Evolutionary conservation across 2,888 invertebrate species (phyloP).

Genomic region (Eristalis arbustorum): DNA sequence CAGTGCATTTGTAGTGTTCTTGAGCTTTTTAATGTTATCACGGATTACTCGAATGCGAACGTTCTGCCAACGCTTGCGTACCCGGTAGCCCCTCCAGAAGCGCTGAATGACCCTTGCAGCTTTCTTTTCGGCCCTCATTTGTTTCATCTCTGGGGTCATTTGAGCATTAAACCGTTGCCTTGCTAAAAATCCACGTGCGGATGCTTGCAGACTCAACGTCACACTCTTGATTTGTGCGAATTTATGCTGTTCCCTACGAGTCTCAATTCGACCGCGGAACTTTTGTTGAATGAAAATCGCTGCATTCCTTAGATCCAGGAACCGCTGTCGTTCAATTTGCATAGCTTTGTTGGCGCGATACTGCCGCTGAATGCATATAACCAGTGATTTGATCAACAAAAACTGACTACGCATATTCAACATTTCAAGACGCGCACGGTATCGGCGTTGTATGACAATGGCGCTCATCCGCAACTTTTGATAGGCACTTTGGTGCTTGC

Average conservation of each 20-base stretch:
- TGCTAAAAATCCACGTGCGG: slow-evolving; percentile 81
- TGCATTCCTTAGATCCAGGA: slow-evolving; percentile 71
- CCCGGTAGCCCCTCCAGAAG: slow-evolving; percentile 82
- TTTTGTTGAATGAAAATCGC: slow-evolving; percentile 76
- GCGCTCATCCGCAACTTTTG: slow-evolving; percentile 72
- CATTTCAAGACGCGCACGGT: slow-evolving; percentile 73
- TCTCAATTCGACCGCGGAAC: slow-evolving; percentile 80
- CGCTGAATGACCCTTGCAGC: slow-evolving; percentile 86
- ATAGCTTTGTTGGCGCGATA: slow-evolving; percentile 75
- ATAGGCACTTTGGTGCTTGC: slow-evolving; percentile 73
- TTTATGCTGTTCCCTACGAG: slow-evolving; percentile 76
- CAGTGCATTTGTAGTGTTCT: slow-evolving; percentile 71
- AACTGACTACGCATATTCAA: slow-evolving; percentile 74
- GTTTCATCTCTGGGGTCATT: slow-evolving; percentile 81
- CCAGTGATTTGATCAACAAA: slow-evolving; percentile 74
- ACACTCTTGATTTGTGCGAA: slow-evolving; percentile 74
- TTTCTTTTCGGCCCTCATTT: slow-evolving; percentile 79
- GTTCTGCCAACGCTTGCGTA: slow-evolving; percentile 75
- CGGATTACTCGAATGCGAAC: slow-evolving; percentile 74
- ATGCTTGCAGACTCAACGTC: slow-evolving; percentile 78
- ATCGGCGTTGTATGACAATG: slow-evolving; percentile 75
- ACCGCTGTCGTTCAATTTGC: slow-evolving; percentile 72
- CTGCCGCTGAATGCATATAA: slow-evolving; percentile 75
- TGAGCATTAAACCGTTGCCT: slow-evolving; percentile 80
- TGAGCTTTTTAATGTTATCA: slow-evolving; percentile 74